Evolutionary conservation across 2,888 invertebrate genomes (phyloP).

Genomic region (Palloptera scutellata): DNA sequence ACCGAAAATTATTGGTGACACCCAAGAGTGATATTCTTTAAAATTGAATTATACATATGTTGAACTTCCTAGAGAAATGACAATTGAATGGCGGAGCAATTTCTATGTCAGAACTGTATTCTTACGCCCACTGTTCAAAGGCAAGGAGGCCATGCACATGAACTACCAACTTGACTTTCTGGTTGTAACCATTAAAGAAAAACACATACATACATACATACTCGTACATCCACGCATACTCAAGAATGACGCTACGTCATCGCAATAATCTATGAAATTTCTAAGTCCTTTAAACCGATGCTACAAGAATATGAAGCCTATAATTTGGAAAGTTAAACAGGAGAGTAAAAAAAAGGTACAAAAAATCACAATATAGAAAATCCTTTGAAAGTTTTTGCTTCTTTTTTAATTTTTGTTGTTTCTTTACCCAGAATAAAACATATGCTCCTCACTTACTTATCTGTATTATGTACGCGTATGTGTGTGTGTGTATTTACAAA

Average conservation of each 20-base stretch:
- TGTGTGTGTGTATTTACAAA: neutral
- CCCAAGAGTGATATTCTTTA: too few species aligned
- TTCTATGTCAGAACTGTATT: too few species aligned
- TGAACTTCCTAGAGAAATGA: too few species aligned
- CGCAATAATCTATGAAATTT: slow-evolving; percentile 9
- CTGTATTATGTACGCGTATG: neutral
- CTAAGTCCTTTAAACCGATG: neutral
- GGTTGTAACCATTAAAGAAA: too few species aligned
- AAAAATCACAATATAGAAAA: neutral
- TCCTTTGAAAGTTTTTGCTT: slow-evolving; percentile 14
- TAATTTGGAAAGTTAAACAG: neutral
- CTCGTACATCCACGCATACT: too few species aligned
- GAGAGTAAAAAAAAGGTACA: neutral
- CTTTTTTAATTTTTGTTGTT: neutral
- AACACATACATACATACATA: too few species aligned
- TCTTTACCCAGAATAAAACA: neutral
- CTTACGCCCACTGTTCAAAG: too few species aligned
- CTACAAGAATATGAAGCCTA: slow-evolving; percentile 8
- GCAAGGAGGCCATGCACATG: too few species aligned
- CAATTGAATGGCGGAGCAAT: too few species aligned
- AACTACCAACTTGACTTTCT: too few species aligned
- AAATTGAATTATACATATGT: too few species aligned
- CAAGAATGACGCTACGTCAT: neutral
- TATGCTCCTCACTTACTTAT: neutral
- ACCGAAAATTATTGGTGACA: too few species aligned